A percentile compares a stretch with the other conserved stretches of the same genome.
phyloP scores from a whole-genome alignment of 2,797 vertebrate genomes.

The Smutsia temminckii region DNA sequence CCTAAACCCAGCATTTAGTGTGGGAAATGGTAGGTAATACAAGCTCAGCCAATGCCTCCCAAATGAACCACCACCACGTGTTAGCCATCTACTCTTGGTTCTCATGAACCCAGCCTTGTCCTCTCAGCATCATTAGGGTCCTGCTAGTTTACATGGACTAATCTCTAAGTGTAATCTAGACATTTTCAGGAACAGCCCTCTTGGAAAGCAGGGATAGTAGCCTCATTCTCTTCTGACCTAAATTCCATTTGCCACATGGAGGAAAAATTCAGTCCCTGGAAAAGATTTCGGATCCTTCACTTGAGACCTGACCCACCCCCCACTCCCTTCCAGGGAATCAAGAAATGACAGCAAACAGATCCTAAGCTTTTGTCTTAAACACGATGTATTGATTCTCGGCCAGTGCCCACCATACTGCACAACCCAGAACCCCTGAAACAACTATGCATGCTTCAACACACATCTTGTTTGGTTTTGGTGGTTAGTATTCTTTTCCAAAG shows the following conservation, averaged over 20 bases:
- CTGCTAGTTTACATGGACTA: not conserved
- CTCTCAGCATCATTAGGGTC: not conserved
- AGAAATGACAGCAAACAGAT: no score
- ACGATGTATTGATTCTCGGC: no score
- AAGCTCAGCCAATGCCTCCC: accelerated
- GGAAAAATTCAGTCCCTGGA: not conserved
- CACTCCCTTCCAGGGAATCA: not conserved
- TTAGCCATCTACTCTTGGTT: accelerated
- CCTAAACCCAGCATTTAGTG: not conserved
- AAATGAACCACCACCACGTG: accelerated
- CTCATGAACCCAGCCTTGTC: not conserved
- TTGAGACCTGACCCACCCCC: no score
- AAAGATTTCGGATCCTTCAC: not conserved
- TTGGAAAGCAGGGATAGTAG: not conserved
- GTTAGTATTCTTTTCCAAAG: not conserved
- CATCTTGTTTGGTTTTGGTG: not conserved
- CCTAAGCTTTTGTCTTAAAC: not conserved
- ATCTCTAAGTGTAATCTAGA: no score
- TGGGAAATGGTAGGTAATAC: not conserved
- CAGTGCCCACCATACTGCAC: accelerated
- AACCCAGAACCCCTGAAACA: not conserved
- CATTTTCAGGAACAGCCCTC: not conserved
- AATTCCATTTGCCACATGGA: not conserved
- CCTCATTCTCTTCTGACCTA: not conserved
- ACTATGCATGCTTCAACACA: accelerated